phyloP scores from a whole-genome alignment of 2,888 invertebrate genomes.

The Clunio marinus region DNA sequence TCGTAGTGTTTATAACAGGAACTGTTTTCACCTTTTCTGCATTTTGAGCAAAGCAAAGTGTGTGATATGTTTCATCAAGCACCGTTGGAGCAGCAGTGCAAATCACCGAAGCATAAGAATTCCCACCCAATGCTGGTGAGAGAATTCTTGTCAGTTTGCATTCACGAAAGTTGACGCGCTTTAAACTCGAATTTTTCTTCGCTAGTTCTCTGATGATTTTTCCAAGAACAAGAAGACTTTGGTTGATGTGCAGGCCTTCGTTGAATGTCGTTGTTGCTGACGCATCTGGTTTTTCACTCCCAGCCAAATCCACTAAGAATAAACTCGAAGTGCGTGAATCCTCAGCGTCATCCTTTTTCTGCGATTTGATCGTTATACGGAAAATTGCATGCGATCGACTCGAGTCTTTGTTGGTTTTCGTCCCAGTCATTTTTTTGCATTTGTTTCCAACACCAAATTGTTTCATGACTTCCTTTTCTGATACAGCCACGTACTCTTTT shows the following conservation, averaged over 20 bases:
- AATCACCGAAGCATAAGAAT: constrained; percentile 80
- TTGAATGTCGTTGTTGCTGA: constrained; percentile 75
- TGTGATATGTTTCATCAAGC: constrained; percentile 69
- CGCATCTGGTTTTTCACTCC: constrained; percentile 76
- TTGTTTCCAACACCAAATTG: constrained; percentile 62
- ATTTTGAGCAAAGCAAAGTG: constrained; percentile 45
- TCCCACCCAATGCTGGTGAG: constrained; percentile 82
- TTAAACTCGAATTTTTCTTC: not conserved
- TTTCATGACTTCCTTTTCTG: constrained; percentile 59
- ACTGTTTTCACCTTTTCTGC: constrained; percentile 12
- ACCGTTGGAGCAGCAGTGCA: constrained; percentile 78
- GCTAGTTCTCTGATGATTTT: constrained; percentile 68
- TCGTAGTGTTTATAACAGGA: not conserved
- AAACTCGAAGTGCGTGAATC: constrained; percentile 66
- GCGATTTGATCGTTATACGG: constrained; percentile 72
- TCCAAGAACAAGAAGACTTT: constrained; percentile 68
- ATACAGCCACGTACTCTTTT: constrained; percentile 61
- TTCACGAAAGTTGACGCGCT: constrained; percentile 65
- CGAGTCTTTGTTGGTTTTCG: constrained; percentile 83
- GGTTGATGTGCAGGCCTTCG: constrained; percentile 80
- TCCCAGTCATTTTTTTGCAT: constrained; percentile 70
- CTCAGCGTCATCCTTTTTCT: constrained; percentile 58
- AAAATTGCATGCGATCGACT: constrained; percentile 88
- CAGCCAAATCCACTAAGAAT: constrained; percentile 85
- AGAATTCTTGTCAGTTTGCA: constrained; percentile 81